A percentile compares a stretch with the other conserved stretches of the same genome.
phyloP scores from a whole-genome alignment of 2,113 vertebrate species.

The Chrysochloris asiatica region DNA sequence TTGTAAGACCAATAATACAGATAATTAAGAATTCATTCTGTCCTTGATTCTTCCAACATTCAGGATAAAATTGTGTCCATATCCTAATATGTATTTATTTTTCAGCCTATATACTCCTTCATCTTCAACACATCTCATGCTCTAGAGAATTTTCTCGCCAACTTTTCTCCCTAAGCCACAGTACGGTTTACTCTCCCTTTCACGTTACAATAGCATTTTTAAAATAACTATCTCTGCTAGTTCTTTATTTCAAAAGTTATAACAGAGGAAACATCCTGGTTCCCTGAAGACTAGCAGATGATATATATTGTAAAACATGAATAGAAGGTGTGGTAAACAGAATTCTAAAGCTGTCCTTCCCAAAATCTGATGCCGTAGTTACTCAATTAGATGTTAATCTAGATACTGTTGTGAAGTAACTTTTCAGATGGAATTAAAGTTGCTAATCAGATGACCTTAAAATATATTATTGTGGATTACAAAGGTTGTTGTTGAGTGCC shows the following conservation, averaged over 20 bases:
- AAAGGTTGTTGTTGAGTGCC: too few relatives aligned
- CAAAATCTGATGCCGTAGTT: background rate
- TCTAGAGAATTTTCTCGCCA: background rate
- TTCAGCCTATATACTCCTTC: background rate
- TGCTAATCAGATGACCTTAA: background rate
- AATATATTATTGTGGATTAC: background rate
- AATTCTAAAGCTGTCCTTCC: background rate
- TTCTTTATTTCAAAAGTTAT: background rate
- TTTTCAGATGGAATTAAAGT: background rate
- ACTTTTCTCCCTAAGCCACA: background rate
- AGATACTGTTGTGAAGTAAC: background rate
- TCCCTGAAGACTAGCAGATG: background rate
- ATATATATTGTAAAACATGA: background rate
- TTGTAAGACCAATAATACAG: background rate
- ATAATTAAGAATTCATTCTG: background rate
- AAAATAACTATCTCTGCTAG: background rate
- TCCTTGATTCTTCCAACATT: background rate
- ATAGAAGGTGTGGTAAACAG: background rate
- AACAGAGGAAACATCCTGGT: background rate
- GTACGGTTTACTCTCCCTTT: background rate
- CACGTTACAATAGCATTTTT: background rate
- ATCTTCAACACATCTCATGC: background rate
- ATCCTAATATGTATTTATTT: background rate
- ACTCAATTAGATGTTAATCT: background rate
- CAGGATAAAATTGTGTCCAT: background rate